These are phyloP conservation scores for Drosophila nasuta DNA, from an alignment of 1,140 invertebrate genomes.

Conservation along the genomic window DNA sequence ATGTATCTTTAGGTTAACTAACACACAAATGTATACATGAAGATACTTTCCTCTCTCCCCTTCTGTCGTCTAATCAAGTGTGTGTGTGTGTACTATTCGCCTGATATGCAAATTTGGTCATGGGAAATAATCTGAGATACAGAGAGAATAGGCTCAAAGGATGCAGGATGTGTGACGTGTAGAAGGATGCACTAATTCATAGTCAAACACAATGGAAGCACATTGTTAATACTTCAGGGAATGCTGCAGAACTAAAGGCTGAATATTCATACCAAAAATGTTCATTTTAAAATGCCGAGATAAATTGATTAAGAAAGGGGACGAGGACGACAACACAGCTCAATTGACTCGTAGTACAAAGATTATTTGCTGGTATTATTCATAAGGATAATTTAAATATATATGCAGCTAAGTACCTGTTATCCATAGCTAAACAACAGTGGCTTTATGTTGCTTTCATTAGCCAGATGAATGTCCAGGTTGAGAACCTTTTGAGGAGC, in stretches of 20 bases:
- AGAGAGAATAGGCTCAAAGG: constrained; percentile 1
- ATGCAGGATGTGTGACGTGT: constrained; percentile 20
- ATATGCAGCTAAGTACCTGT: constrained; percentile 13
- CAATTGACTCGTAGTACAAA: too few species aligned
- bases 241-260: neutral
- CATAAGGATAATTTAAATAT: neutral
- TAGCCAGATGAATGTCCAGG: constrained; percentile 17
- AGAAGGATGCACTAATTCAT: constrained; percentile 66
- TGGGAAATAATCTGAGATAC: constrained; percentile 42
- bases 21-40: neutral
- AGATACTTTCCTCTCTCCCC: neutral
- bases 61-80: neutral
- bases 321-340: too few species aligned
- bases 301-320: neutral
- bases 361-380: neutral
- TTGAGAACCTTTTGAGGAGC: constrained; percentile 44
- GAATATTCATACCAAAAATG: neutral
- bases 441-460: constrained; percentile 12
- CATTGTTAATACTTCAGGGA: neutral
- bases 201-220: constrained; percentile 4
- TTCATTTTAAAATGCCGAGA: neutral
- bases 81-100: neutral
- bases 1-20: constrained; percentile 9
- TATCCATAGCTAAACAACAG: constrained; percentile 2
- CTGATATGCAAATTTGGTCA: constrained; percentile 8